Evolutionary conservation across 2,113 vertebrate species (phyloP).

Genomic region (Lycocorax pyrrhopterus): DNA sequence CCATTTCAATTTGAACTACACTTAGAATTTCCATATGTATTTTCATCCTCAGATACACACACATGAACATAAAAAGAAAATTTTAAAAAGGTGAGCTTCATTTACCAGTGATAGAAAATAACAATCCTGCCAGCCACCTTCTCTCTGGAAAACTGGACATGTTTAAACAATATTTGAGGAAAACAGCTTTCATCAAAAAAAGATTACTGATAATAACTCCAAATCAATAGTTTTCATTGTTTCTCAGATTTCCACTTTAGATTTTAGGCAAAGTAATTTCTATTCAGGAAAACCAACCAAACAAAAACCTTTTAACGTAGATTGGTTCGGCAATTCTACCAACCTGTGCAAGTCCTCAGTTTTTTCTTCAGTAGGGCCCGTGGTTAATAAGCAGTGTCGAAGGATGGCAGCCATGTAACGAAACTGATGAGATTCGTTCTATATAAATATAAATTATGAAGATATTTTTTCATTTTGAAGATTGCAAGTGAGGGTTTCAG

Average conservation of each 20-base stretch:
- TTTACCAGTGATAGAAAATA: not conserved
- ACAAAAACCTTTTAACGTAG: not conserved
- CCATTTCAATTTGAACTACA: not conserved
- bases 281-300: not conserved
- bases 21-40: not conserved
- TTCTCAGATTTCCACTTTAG: not conserved
- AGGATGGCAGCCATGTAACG: conserved; percentile 89
- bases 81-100: not conserved
- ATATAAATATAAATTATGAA: conserved; percentile 67
- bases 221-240: not conserved
- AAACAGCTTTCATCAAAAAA: not conserved
- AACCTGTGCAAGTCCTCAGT: conserved; percentile 97
- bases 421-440: conserved; percentile 91
- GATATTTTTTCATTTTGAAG: conserved; percentile 65
- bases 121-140: not conserved
- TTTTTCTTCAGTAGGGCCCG: conserved; percentile 90
- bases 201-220: not conserved
- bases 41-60: not conserved
- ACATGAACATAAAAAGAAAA: not conserved
- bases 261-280: not conserved
- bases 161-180: not conserved
- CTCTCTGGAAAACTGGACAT: not conserved
- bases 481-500: conserved; percentile 42
- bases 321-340: conserved; percentile 39
- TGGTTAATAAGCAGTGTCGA: conserved; percentile 90